These are phyloP conservation scores for Coelopa pilipes DNA, from an alignment of 2,888 invertebrate species.

Conservation along the genomic window DNA sequence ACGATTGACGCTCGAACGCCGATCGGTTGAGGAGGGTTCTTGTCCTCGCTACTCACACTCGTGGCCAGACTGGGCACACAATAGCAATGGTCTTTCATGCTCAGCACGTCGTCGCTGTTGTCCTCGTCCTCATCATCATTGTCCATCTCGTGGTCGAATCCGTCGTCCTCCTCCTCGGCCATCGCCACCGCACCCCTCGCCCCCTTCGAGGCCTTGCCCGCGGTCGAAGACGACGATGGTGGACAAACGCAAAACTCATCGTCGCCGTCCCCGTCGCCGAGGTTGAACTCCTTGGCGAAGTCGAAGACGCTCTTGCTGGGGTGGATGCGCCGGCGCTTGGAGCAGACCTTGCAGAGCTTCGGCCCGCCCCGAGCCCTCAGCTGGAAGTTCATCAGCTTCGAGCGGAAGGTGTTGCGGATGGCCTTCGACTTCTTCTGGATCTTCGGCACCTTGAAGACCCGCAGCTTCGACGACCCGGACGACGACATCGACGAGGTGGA, in stretches of 20 bases:
- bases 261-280: conserved; percentile 45
- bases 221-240: too few relatives aligned
- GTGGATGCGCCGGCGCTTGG: conserved; percentile 63
- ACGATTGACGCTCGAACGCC: too few relatives aligned
- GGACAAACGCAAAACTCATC: conserved; percentile 62
- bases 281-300: conserved; percentile 61
- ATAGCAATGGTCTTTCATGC: conserved; percentile 64
- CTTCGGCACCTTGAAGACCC: conserved; percentile 63
- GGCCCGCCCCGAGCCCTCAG: conserved; percentile 49
- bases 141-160: conserved; percentile 48
- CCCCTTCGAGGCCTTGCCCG: conserved; percentile 20
- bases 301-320: conserved; percentile 64
- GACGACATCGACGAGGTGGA: conserved; percentile 7
- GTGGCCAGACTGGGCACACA: conserved; percentile 63
- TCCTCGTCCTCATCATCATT: conserved; percentile 51
- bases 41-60: conserved; percentile 60
- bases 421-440: conserved; percentile 64
- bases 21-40: not conserved
- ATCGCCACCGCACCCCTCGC: conserved; percentile 41
- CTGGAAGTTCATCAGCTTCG: conserved; percentile 62
- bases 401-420: conserved; percentile 64
- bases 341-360: conserved; percentile 62
- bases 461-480: conserved; percentile 48
- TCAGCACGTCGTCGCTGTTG: conserved; percentile 61
- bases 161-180: conserved; percentile 46